Evolutionary conservation across 2,888 invertebrate species (phyloP).

Genomic region (Phyllotreta striolata): DNA sequence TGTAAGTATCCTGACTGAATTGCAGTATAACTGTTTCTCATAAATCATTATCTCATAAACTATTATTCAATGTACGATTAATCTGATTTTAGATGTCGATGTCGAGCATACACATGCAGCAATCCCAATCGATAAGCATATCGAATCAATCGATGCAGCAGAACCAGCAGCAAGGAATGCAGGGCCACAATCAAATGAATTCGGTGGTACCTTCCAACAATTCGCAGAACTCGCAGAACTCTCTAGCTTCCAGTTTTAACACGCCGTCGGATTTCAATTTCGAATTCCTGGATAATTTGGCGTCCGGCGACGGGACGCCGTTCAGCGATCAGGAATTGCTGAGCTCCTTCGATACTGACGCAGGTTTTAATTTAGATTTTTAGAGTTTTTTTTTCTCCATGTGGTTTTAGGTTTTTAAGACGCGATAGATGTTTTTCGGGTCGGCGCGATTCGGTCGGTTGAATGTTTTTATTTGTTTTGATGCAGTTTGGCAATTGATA

Average conservation of each 20-base stretch:
- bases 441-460: neutral
- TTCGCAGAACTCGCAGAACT: constrained; percentile 40
- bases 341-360: constrained; percentile 82
- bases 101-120: constrained; percentile 75
- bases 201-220: constrained; percentile 39
- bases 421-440: constrained; percentile 8
- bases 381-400: constrained; percentile 35
- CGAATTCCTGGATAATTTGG: constrained; percentile 86
- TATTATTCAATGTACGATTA: too few relatives aligned
- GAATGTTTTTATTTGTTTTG: neutral
- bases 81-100: constrained; percentile 63
- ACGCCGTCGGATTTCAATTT: constrained; percentile 76
- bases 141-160: constrained; percentile 53
- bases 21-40: constrained; percentile 10
- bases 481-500: constrained; percentile 2
- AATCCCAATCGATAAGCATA: constrained; percentile 72
- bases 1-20: constrained; percentile 51
- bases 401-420: constrained; percentile 10
- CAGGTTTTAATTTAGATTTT: constrained; percentile 69
- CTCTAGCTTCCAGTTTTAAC: constrained; percentile 63
- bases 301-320: constrained; percentile 76
- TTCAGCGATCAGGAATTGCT: constrained; percentile 84
- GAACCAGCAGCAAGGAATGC: constrained; percentile 35
- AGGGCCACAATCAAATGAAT: constrained; percentile 38
- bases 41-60: too few relatives aligned